phyloP scores from a whole-genome alignment of 2,113 vertebrate species.

The Rhombomys opimus region DNA sequence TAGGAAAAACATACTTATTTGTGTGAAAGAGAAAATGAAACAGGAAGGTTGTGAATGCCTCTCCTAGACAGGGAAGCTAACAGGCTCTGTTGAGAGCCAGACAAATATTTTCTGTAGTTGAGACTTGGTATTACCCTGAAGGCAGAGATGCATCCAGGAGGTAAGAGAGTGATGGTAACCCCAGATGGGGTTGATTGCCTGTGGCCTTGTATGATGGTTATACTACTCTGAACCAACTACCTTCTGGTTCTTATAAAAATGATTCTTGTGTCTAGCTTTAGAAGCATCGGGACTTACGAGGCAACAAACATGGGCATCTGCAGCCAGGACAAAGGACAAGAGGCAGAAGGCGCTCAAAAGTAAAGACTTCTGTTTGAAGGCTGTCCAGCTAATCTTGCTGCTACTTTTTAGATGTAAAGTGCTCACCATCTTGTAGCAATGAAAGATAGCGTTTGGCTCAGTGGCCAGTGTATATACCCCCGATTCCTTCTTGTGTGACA shows the following conservation, averaged over 20 bases:
- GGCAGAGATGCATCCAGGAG: neutral
- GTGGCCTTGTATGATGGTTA: neutral
- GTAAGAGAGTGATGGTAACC: neutral
- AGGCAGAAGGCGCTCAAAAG: neutral
- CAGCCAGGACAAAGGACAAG: neutral
- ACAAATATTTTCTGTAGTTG: neutral
- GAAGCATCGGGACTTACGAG: neutral
- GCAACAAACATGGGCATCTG: neutral
- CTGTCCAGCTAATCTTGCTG: neutral
- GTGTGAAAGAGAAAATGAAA: slow-evolving; percentile 75
- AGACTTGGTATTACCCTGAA: neutral
- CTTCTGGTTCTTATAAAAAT: neutral
- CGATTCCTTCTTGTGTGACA: neutral
- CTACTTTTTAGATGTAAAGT: neutral
- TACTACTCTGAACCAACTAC: neutral
- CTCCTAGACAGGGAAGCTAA: slow-evolving; percentile 46
- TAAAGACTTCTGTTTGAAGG: neutral
- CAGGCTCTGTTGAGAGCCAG: slow-evolving; percentile 50
- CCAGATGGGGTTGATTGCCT: too few species aligned
- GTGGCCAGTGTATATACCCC: accelerated
- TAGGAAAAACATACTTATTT: slow-evolving; percentile 66
- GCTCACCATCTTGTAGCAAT: neutral
- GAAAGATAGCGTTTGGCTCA: neutral
- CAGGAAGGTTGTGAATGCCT: neutral
- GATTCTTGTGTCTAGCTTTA: neutral